Base-by-base conservation (phyloP, 64 coral and sea anemone genomes). In the Stichodactyla helianthus region DNA sequence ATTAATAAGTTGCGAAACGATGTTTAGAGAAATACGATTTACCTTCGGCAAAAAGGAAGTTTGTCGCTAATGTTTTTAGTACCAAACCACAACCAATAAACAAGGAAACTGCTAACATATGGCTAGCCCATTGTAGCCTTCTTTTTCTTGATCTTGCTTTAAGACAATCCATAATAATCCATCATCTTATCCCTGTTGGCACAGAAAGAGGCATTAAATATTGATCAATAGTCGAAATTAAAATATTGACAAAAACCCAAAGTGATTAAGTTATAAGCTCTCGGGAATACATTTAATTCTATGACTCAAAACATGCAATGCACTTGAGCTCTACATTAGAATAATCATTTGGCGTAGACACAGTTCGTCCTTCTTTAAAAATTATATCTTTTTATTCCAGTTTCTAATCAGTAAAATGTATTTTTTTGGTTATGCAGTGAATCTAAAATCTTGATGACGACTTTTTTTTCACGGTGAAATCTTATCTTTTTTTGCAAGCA, bases 41-140 rank as follows among this genome's bases (percentile, higher is more conserved):
- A 84, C 83, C 83, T 84, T 84, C 55, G 18, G 55, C 10, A 84
- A 84, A 60, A 16, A 59, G 6, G 50, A 91, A 86, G 77, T 79
- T 79, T 31, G 20, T 54, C 78, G 77, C 77, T 22, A 67, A 44
- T 76, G 77, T 51, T 87, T 87, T 91, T 25, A 91, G 59, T 35
- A 87, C 64, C 64, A 91, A 91, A 91, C 90, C 90, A 59, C 90
- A 91, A 82, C 77, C 77, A 53, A 91, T 78, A 79, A 91, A 91
- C 84, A 91, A 71, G 35, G 79, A 54, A 55, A 91, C 76, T 78
- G 86, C 78, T 80, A 87, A 52, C 50, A 91, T 71, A 68, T 77
- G 90, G 86, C 84, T 59, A 65, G 82, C 82, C 60, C 85, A 77
- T 54, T 54, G 83, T 63, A 58, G 7, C 16, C 78, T 81, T 52